phyloP scores from a whole-genome alignment of 2,797 vertebrate species.

The Numenius phaeopus region DNA sequence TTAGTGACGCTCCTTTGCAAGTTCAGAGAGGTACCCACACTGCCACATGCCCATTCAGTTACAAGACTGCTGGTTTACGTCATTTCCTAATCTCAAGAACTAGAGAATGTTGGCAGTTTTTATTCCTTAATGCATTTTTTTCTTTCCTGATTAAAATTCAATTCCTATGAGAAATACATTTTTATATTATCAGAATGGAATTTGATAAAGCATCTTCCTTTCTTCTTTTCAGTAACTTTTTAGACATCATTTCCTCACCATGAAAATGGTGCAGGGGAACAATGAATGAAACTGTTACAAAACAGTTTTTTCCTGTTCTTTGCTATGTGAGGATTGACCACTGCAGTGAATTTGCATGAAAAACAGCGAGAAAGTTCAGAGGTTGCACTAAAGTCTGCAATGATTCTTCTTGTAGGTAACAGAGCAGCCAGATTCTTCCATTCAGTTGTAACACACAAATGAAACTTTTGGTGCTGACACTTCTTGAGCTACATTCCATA shows the following conservation, averaged over 20 bases:
- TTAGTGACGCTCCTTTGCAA: neutral
- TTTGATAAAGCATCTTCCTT: neutral
- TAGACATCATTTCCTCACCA: neutral
- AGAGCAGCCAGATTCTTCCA: neutral
- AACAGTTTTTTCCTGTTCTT: neutral
- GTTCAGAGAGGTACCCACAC: neutral
- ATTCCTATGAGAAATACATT: neutral
- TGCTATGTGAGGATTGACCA: neutral
- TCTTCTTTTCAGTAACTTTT: neutral
- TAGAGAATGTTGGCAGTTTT: neutral
- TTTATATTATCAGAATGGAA: neutral
- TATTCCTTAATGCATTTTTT: neutral
- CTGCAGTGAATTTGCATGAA: neutral
- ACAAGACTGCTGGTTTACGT: neutral
- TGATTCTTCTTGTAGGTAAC: neutral
- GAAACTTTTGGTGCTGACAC: neutral
- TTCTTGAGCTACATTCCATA: neutral
- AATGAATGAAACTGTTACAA: neutral
- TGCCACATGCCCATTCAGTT: neutral
- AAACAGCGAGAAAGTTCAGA: neutral
- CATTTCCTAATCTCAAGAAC: neutral
- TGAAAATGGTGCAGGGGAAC: neutral
- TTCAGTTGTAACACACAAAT: neutral
- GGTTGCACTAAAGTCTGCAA: neutral
- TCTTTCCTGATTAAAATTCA: neutral